Conservation (phyloP, 2,113 vertebrate genomes). For the Lophura nycthemera region DNA sequence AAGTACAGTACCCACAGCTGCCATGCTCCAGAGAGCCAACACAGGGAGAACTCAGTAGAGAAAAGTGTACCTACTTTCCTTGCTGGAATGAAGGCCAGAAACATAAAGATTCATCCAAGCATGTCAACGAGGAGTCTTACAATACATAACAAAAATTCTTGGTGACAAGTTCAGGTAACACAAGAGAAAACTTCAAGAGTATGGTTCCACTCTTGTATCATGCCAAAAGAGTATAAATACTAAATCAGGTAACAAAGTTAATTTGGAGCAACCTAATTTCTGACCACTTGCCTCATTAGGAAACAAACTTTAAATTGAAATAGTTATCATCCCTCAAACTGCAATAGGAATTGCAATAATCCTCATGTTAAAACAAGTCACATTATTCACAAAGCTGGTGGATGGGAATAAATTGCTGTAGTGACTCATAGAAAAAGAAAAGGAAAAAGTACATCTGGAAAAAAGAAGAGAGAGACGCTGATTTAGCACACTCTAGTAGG, state of each 20-base stretch:
- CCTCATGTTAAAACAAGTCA: background rate
- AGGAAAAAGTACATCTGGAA: background rate
- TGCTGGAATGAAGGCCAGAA: background rate
- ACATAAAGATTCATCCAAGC: background rate
- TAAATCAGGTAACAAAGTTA: background rate
- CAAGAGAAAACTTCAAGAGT: background rate
- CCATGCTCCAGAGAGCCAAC: background rate
- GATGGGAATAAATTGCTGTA: background rate
- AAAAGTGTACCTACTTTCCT: background rate
- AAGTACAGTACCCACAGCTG: background rate
- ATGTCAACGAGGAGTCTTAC: background rate
- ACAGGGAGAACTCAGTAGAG: background rate
- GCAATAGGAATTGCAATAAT: background rate
- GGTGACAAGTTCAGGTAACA: background rate
- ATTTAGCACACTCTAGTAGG: background rate
- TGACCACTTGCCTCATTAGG: background rate
- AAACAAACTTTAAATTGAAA: background rate
- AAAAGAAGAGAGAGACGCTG: background rate
- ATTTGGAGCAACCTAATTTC: background rate
- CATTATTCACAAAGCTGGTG: background rate
- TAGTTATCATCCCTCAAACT: background rate
- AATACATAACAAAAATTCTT: background rate
- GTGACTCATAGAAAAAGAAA: background rate
- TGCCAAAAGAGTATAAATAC: background rate
- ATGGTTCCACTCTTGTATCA: background rate